Evolutionary conservation across 2,888 invertebrate species (phyloP), one percentile per base, ranked within the genome.

Genomic region (Volucella bombylans): DNA sequence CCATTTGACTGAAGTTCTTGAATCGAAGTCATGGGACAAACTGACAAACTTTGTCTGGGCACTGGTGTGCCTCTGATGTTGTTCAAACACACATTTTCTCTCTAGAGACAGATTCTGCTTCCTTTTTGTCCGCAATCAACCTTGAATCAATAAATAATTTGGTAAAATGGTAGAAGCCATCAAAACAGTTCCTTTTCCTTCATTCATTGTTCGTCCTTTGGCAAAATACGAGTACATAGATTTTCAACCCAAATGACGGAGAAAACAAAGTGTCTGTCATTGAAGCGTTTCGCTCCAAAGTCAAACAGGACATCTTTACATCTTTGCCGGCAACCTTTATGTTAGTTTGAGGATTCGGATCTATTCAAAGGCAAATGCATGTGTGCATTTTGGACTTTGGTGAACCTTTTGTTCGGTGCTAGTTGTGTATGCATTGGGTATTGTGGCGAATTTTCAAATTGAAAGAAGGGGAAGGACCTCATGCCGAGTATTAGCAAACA

Each of bases 401-500:
- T 72, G 55, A 49, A 47, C 10, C 65, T 68, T 41, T 81, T 76
- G 80, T 85, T 45, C 71, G 61, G 59, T 50, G 15, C 14, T 31
- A 31, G 31, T 31, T 31, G 31, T 31, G 31, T 31, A 1, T 31
- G 31, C 31, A 31, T 31, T 31, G 6, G 6, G 31, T 31, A 31
- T 31, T 31, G 31, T 31, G 31, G 31, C 31, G 31, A 31, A 6
- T 31, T 31, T 31, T 31, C 31, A 71, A 64, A 69, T 61, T 59
- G 62, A 64, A 77, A 62, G 45, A 62, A 68, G 76, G 76, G 71
- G 77, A 85, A 85, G 81, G 85, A 85, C 85, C 85, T 81, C 85
- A 85, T 81, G 80, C 52, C 68, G 85, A 77, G 80, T 81, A 81
- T 85, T 81, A 81, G 81, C 85, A 85, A 81, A 81, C 81, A 85